A percentile compares a stretch with the other conserved stretches of the same genome.
These are phyloP conservation scores for Podarcis siculus DNA, from an alignment of 2,797 vertebrate genomes.

Conservation along the genomic window DNA sequence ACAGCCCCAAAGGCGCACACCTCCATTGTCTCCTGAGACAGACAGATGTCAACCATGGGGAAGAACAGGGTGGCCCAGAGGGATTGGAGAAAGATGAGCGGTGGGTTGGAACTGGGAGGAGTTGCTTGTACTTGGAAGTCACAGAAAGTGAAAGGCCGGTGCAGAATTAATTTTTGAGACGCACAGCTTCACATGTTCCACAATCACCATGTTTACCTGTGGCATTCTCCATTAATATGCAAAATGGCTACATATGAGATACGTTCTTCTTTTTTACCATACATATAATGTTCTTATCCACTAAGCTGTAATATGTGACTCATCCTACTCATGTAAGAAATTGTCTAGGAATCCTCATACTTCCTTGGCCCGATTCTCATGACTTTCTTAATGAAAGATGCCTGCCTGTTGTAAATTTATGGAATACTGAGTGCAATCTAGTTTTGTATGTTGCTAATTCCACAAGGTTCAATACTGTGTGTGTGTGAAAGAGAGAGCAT, in stretches of 20 bases:
- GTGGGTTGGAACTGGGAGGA: neutral
- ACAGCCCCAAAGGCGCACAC: too few species aligned
- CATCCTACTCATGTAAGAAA: neutral
- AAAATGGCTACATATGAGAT: neutral
- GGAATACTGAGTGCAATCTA: slow-evolving; percentile 12
- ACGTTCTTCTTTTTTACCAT: neutral
- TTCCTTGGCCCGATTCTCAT: neutral
- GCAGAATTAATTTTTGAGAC: neutral
- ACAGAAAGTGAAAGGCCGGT: neutral
- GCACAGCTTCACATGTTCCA: neutral
- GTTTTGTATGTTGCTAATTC: neutral
- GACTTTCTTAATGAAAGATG: neutral
- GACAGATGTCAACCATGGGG: neutral
- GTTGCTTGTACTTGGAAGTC: neutral
- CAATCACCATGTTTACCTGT: neutral
- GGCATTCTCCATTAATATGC: neutral
- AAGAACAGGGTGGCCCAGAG: neutral
- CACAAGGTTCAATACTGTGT: neutral
- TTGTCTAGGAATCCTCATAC: neutral
- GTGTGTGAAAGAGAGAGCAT: neutral
- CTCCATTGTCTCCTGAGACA: too few species aligned
- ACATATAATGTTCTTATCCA: neutral
- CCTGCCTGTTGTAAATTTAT: neutral
- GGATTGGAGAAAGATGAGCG: neutral
- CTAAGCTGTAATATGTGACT: neutral